Conservation (phyloP, 1,140 invertebrate genomes). For the Zaprionus nigranus region DNA sequence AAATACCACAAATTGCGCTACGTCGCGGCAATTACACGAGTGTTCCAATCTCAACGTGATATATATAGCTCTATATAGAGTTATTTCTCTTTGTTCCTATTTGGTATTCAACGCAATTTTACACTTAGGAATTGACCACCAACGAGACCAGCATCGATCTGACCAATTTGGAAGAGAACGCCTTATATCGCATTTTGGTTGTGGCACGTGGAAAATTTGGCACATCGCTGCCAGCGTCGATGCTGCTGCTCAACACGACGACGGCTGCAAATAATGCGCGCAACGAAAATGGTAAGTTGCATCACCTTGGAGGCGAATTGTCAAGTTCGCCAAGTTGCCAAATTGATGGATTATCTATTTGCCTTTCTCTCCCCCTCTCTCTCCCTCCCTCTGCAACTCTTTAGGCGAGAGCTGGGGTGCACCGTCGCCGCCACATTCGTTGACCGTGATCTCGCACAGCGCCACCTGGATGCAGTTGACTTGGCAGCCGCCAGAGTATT, state of each 20-base stretch:
- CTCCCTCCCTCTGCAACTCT: constrained; percentile 12
- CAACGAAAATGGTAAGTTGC: constrained; percentile 59
- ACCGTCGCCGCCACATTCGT: constrained; percentile 90
- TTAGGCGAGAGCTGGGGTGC: constrained; percentile 86
- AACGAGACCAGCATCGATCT: constrained; percentile 87
- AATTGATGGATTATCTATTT: constrained; percentile 9
- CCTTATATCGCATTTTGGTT: constrained; percentile 91
- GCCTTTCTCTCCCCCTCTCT: constrained; percentile 29
- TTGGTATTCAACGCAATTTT: constrained; percentile 66
- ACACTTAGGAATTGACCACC: constrained; percentile 88
- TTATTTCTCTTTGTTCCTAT: constrained; percentile 7
- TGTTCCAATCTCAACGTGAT: not conserved
- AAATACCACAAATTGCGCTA: constrained; percentile 78
- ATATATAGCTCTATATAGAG: not conserved
- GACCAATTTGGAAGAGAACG: constrained; percentile 87
- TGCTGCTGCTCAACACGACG: constrained; percentile 89
- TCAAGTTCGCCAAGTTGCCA: constrained; percentile 7
- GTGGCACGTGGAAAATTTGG: constrained; percentile 90
- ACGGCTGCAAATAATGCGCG: constrained; percentile 85
- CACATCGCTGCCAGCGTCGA: constrained; percentile 91
- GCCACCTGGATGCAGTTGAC: constrained; percentile 91
- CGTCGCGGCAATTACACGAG: constrained; percentile 71
- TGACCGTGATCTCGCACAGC: constrained; percentile 90
- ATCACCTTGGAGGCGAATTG: constrained; percentile 37
- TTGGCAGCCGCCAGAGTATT: constrained; percentile 93